These are phyloP conservation scores for Drosophila infuscata DNA, from an alignment of 2,888 invertebrate species.

Conservation along the genomic window DNA sequence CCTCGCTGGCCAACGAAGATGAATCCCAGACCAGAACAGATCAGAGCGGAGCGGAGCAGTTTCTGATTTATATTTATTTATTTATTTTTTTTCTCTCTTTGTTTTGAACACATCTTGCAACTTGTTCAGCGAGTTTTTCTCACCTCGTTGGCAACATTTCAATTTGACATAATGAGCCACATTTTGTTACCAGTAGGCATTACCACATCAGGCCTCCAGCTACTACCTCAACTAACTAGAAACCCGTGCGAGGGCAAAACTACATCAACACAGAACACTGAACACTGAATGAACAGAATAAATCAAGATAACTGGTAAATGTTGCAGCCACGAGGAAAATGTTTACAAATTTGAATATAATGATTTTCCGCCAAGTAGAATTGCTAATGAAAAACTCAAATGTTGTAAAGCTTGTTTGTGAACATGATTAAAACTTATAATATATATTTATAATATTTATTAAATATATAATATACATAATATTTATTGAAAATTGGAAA, in stretches of 20 bases:
- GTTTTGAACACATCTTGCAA: conserved; percentile 32
- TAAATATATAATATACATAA: no score
- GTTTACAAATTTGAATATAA: not conserved
- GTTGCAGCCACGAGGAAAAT: not conserved
- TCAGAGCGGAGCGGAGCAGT: conserved; percentile 13
- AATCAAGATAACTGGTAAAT: conserved; percentile 4
- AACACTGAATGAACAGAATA: not conserved
- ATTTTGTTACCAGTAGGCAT: conserved; percentile 71
- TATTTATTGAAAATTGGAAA: not conserved
- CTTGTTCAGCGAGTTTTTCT: conserved; percentile 60
- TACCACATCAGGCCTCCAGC: conserved; percentile 37
- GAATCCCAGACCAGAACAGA: conserved; percentile 11
- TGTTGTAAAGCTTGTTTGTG: no score
- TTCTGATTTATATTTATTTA: not conserved
- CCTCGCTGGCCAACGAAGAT: conserved; percentile 44
- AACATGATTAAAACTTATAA: not conserved
- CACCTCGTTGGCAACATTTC: conserved; percentile 80
- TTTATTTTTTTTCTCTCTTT: not conserved
- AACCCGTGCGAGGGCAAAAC: conserved; percentile 2
- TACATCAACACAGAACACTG: not conserved
- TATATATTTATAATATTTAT: not conserved
- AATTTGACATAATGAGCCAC: conserved; percentile 85
- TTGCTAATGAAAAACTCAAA: not conserved
- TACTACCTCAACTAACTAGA: conserved; percentile 44
- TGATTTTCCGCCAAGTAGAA: not conserved